Evolutionary conservation across 2,888 invertebrate species (phyloP).

Genomic region (Dasysyrphus albostriatus): DNA sequence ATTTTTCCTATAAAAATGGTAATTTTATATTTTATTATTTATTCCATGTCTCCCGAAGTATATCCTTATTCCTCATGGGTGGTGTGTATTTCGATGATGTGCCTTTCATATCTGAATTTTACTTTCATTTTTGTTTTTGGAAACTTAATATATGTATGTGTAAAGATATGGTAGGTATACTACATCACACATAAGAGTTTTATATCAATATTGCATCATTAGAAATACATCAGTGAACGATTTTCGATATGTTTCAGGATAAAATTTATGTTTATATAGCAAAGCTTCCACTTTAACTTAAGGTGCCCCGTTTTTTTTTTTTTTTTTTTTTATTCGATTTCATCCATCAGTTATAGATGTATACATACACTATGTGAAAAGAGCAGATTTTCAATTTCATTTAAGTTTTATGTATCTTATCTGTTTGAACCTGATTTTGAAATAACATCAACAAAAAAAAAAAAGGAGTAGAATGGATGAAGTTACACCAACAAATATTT

Average conservation of each 20-base stretch:
- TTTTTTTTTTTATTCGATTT: slow-evolving; percentile 51
- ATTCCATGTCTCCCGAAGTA: slow-evolving; percentile 41
- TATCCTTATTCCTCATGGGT: slow-evolving; percentile 14
- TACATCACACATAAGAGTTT: slow-evolving; percentile 29
- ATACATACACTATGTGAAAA: no score
- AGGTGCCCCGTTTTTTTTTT: slow-evolving; percentile 37
- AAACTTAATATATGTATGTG: not conserved
- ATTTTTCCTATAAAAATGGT: slow-evolving; percentile 74
- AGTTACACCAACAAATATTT: not conserved
- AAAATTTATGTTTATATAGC: not conserved
- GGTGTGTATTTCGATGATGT: slow-evolving; percentile 1
- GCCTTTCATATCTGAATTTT: slow-evolving; percentile 22
- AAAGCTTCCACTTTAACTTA: slow-evolving; percentile 3
- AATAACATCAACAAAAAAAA: not conserved
- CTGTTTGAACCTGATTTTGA: slow-evolving; percentile 7
- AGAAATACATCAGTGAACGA: slow-evolving; percentile 69
- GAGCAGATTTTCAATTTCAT: slow-evolving; percentile 10
- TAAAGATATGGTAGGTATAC: not conserved
- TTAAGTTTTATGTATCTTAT: not conserved
- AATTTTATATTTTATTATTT: slow-evolving; percentile 61
- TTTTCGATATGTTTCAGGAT: slow-evolving; percentile 7
- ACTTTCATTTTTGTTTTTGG: not conserved
- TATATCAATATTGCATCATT: slow-evolving; percentile 70
- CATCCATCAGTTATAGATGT: slow-evolving; percentile 25
- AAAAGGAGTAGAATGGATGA: not conserved